These are phyloP conservation scores for Cotesia vestalis DNA, from an alignment of 1,140 invertebrate genomes.

Conservation along the genomic window DNA sequence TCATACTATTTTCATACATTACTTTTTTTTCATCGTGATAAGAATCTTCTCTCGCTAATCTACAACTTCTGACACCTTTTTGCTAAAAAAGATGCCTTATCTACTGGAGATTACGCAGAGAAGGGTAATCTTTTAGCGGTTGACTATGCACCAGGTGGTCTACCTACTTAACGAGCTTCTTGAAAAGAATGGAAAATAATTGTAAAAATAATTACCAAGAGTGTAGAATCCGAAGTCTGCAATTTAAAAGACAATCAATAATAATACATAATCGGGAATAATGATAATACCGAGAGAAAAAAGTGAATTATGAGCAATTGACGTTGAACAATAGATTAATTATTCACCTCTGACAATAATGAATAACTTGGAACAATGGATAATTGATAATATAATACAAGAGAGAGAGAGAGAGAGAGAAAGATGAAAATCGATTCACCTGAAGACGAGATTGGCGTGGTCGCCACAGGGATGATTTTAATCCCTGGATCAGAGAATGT, in stretches of 20 bases:
- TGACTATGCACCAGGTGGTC: too few relatives aligned
- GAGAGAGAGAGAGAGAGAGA: too few relatives aligned
- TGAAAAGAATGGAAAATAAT: background rate
- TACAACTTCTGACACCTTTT: too few relatives aligned
- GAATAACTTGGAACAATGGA: slow-evolving; percentile 26
- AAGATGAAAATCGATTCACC: slow-evolving; percentile 22
- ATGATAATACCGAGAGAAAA: slow-evolving; percentile 7
- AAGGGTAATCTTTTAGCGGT: too few relatives aligned
- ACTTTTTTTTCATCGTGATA: too few relatives aligned
- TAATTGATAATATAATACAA: slow-evolving; percentile 27
- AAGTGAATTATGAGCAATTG: slow-evolving; percentile 11
- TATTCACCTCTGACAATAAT: slow-evolving; percentile 31
- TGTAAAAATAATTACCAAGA: background rate
- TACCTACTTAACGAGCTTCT: background rate
- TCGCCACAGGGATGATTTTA: slow-evolving; percentile 25
- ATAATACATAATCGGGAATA: background rate
- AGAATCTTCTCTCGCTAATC: too few relatives aligned
- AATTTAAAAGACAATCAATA: background rate
- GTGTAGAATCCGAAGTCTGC: background rate
- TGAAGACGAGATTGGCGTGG: background rate
- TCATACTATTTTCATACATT: too few relatives aligned
- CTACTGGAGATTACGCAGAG: too few relatives aligned
- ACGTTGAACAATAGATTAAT: slow-evolving; percentile 29
- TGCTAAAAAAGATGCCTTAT: too few relatives aligned
- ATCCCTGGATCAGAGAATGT: slow-evolving; percentile 21